phyloP scores from a whole-genome alignment of 2,113 vertebrate genomes.

The Datnioides undecimradiatus region DNA sequence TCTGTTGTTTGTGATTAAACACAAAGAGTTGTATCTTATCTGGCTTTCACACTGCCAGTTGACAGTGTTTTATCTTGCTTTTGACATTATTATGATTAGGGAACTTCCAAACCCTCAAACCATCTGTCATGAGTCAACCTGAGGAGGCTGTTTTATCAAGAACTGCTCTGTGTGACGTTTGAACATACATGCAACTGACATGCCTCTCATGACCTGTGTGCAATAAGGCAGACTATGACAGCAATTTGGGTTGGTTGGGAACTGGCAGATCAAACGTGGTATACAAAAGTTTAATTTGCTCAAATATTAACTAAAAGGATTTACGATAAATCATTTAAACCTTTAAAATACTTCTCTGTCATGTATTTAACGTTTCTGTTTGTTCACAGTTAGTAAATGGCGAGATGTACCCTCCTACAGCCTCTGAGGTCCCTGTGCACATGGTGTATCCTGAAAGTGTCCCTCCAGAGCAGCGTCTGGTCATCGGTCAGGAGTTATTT shows the following conservation, averaged over 20 bases:
- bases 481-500: conserved; percentile 91
- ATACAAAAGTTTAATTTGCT: background rate
- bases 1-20: no score
- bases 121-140: background rate
- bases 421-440: conserved; percentile 82
- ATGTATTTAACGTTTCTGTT: background rate
- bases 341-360: background rate
- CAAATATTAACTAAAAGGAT: background rate
- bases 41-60: no score
- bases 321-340: background rate
- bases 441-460: conserved; percentile 88
- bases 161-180: no score
- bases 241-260: background rate
- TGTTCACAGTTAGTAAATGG: conserved; percentile 86
- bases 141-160: background rate
- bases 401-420: conserved; percentile 90
- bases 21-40: no score
- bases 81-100: background rate
- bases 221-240: background rate
- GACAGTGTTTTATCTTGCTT: background rate
- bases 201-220: background rate
- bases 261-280: background rate
- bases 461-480: conserved; percentile 83
- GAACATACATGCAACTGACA: background rate
- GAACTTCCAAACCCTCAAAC: conserved; percentile 15